These are phyloP conservation scores for Limnephilus lunatus DNA, from an alignment of 2,888 invertebrate species.

Conservation along the genomic window DNA sequence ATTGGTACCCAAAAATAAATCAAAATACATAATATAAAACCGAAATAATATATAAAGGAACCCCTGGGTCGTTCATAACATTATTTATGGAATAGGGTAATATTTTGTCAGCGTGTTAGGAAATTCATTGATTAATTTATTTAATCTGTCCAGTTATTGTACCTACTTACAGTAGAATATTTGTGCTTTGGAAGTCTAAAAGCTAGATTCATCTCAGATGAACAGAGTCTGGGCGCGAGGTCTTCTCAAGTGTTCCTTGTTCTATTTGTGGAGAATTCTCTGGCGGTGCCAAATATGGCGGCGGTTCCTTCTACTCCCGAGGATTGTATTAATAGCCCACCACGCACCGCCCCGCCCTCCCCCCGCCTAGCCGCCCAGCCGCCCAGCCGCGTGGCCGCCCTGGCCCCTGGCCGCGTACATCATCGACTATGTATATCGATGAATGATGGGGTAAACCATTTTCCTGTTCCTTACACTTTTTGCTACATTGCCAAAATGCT, in stretches of 20 bases:
- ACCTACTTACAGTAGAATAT: too few relatives aligned
- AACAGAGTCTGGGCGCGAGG: conserved; percentile 34
- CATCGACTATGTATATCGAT: conserved; percentile 59
- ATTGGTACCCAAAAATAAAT: neutral
- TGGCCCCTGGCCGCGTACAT: conserved; percentile 23
- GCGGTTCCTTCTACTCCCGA: conserved; percentile 43
- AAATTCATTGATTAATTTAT: neutral
- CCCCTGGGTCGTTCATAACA: too few relatives aligned
- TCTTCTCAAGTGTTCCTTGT: conserved; percentile 60
- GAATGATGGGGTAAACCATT: conserved; percentile 62
- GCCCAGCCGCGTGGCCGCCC: conserved; percentile 25
- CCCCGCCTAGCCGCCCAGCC: neutral
- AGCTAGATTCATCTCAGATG: conserved; percentile 44
- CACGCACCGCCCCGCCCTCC: conserved; percentile 33
- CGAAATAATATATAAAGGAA: too few relatives aligned
- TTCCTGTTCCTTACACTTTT: conserved; percentile 47
- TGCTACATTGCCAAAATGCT: conserved; percentile 56
- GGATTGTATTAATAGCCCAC: conserved; percentile 47
- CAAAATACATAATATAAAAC: too few relatives aligned
- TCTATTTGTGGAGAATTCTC: conserved; percentile 58
- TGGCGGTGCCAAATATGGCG: conserved; percentile 64
- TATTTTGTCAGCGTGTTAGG: neutral
- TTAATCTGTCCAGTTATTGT: neutral
- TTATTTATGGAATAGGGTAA: neutral
- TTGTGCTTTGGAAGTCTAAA: neutral